These are phyloP conservation scores for Brachyistius frenatus DNA, from an alignment of 2,113 vertebrate species.

Conservation along the genomic window DNA sequence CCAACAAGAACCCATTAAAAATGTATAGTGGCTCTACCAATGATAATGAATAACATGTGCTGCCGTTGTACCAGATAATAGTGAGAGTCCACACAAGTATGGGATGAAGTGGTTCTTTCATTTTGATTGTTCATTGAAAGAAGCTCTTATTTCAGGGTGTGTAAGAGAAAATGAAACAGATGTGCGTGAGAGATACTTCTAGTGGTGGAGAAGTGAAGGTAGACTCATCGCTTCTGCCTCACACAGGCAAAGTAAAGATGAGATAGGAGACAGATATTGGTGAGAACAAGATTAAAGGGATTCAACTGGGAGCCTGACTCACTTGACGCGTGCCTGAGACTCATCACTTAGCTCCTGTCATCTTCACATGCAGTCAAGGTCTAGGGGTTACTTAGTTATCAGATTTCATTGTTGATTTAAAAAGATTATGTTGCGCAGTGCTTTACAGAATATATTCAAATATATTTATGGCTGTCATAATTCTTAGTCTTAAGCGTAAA, in stretches of 20 bases:
- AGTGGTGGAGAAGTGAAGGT: neutral
- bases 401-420: neutral
- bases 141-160: neutral
- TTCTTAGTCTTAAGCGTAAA: neutral
- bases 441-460: constrained; percentile 2
- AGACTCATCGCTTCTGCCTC: neutral
- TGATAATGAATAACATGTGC: neutral
- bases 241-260: constrained; percentile 5
- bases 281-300: neutral
- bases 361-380: neutral
- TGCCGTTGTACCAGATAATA: neutral
- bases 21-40: neutral
- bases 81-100: neutral
- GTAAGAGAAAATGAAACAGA: neutral
- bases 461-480: neutral
- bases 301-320: neutral
- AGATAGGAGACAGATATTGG: neutral
- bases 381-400: neutral
- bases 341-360: neutral
- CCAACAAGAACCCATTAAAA: neutral
- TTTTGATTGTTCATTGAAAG: neutral
- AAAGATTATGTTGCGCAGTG: neutral
- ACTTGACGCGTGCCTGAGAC: neutral
- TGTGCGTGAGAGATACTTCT: neutral
- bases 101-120: neutral